phyloP scores from a whole-genome alignment of 2,797 vertebrate species.

The Epinephelus awoara region DNA sequence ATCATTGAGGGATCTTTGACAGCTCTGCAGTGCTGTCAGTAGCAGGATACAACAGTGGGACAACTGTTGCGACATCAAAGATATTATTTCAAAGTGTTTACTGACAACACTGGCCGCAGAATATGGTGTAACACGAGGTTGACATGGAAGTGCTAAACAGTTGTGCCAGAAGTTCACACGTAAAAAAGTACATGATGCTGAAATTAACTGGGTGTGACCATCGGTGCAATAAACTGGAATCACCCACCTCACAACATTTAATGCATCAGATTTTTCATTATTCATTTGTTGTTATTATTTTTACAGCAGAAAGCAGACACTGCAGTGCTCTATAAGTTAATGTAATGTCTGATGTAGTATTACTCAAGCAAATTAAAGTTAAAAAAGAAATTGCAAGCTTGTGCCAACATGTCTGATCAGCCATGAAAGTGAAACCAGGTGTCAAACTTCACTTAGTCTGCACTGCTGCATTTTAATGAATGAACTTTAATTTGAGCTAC shows the following conservation, averaged over 20 bases:
- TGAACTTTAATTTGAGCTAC: background rate
- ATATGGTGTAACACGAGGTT: background rate
- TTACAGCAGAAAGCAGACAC: too few relatives aligned
- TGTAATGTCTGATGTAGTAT: background rate
- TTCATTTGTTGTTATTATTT: too few relatives aligned
- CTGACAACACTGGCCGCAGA: background rate
- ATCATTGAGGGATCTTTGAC: background rate
- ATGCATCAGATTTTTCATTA: background rate
- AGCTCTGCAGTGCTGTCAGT: background rate
- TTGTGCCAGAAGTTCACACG: background rate
- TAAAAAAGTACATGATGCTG: background rate
- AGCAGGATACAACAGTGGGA: background rate
- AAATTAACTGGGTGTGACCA: background rate
- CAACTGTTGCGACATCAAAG: background rate
- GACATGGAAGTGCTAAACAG: background rate
- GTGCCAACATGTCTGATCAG: background rate
- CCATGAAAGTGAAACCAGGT: background rate
- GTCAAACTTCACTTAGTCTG: background rate
- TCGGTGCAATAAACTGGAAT: background rate
- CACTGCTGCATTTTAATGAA: background rate
- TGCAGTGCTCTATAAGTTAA: background rate
- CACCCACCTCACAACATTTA: background rate
- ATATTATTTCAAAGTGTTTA: slow-evolving; percentile 5
- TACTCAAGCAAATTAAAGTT: background rate
- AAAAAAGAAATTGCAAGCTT: background rate